phyloP scores from a whole-genome alignment of 2,113 vertebrate species.

The Coryphaenoides rupestris region DNA sequence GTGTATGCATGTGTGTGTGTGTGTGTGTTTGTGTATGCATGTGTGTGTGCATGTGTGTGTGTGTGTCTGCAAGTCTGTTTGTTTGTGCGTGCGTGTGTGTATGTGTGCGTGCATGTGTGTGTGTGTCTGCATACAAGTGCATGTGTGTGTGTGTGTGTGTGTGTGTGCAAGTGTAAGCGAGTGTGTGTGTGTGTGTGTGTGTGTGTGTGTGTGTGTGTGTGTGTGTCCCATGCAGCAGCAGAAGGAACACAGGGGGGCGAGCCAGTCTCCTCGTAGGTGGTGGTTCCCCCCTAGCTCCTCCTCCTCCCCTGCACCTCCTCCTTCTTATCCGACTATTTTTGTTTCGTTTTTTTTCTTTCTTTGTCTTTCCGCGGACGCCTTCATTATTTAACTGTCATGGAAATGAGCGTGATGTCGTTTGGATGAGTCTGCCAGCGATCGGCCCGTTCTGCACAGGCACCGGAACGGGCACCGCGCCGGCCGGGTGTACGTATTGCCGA shows the following conservation, averaged over 20 bases:
- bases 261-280: not conserved
- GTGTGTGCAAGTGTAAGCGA: not conserved
- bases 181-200: not conserved
- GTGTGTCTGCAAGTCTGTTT: not conserved
- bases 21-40: not conserved
- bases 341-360: not conserved
- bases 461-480: too few relatives aligned
- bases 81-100: too few relatives aligned
- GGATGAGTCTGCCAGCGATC: too few relatives aligned
- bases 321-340: too few relatives aligned
- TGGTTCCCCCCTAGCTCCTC: not conserved
- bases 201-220: not conserved
- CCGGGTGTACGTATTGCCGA: too few relatives aligned
- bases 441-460: too few relatives aligned
- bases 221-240: not conserved
- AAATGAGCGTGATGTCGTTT: too few relatives aligned
- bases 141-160: not conserved
- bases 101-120: too few relatives aligned
- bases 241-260: too few relatives aligned
- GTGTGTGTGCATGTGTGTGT: not conserved
- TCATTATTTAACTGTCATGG: too few relatives aligned
- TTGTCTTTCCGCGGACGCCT: not conserved
- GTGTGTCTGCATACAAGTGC: too few relatives aligned
- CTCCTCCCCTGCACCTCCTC: not conserved
- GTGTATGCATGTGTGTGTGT: not conserved